Percentiles rank a stretch among this genome's conserved stretches.
These are phyloP conservation scores for Pterois miles DNA, from an alignment of 2,797 vertebrate genomes.

Conservation along the genomic window DNA sequence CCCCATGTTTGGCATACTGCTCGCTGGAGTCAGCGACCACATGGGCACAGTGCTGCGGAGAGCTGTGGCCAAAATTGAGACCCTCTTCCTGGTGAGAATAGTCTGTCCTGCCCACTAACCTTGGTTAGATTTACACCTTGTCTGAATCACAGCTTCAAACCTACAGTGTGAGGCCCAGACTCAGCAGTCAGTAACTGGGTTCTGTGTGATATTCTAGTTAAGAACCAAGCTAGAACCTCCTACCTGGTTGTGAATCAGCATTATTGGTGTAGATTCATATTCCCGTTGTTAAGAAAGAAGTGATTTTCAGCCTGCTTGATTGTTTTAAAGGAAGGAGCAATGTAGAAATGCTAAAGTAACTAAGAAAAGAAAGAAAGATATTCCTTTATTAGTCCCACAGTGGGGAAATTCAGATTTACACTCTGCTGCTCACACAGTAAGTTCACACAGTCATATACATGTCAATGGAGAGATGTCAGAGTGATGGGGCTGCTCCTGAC, in stretches of 20 bases:
- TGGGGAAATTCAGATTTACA: too few species aligned
- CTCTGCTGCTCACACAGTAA: too few species aligned
- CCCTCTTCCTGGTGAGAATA: constrained; percentile 89
- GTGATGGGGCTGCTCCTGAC: too few species aligned
- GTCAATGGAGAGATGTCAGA: too few species aligned
- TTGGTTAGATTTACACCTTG: not conserved
- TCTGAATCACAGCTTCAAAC: constrained; percentile 5
- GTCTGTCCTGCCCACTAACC: constrained; percentile 40
- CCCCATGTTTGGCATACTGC: constrained; percentile 93
- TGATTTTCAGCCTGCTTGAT: not conserved
- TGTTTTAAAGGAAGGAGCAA: not conserved
- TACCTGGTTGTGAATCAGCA: not conserved
- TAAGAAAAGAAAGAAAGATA: too few species aligned
- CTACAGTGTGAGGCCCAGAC: not conserved
- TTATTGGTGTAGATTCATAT: not conserved
- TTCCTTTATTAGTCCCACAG: too few species aligned
- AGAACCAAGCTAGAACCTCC: not conserved
- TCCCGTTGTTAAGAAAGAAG: not conserved
- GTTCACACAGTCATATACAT: too few species aligned
- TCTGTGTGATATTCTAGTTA: not conserved
- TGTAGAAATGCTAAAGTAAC: not conserved
- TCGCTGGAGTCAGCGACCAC: constrained; percentile 93
- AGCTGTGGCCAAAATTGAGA: constrained; percentile 90
- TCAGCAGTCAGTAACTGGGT: not conserved
- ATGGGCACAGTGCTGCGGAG: constrained; percentile 89